Conservation (phyloP, 1,140 invertebrate genomes). For the Triops cancriformis region DNA sequence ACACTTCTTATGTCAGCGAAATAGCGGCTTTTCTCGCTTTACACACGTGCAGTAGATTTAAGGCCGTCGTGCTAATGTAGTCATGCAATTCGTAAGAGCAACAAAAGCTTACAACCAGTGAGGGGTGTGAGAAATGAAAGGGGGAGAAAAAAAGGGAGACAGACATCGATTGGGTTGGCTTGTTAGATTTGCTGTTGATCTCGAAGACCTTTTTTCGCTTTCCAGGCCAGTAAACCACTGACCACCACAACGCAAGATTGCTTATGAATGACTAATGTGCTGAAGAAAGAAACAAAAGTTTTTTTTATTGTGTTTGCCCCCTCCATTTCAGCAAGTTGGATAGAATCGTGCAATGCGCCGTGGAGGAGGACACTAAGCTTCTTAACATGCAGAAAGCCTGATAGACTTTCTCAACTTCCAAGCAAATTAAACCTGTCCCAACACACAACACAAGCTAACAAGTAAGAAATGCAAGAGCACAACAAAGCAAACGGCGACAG, state of each 20-base stretch:
- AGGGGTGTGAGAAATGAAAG: background rate
- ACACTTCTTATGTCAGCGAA: too few species aligned
- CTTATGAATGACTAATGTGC: background rate
- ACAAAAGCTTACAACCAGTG: background rate
- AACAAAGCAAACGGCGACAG: background rate
- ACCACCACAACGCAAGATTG: background rate
- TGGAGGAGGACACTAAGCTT: background rate
- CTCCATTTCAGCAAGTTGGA: background rate
- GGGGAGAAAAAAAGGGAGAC: background rate
- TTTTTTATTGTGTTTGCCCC: background rate
- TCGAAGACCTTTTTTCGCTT: background rate
- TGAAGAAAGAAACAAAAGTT: background rate
- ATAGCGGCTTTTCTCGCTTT: too few species aligned
- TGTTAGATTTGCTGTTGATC: background rate
- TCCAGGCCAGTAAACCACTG: background rate
- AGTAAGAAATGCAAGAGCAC: background rate
- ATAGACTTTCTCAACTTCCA: background rate
- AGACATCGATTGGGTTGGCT: conserved; percentile 6
- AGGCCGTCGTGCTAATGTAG: background rate
- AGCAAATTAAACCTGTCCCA: background rate
- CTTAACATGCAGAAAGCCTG: conserved; percentile 13
- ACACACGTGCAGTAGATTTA: too few species aligned
- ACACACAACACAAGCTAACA: background rate
- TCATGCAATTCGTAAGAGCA: background rate
- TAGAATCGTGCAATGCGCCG: background rate